Percentiles rank a stretch among this genome's conserved stretches.
Evolutionary conservation across 2,113 vertebrate genomes (phyloP).

Genomic region (Haemorhous mexicanus): DNA sequence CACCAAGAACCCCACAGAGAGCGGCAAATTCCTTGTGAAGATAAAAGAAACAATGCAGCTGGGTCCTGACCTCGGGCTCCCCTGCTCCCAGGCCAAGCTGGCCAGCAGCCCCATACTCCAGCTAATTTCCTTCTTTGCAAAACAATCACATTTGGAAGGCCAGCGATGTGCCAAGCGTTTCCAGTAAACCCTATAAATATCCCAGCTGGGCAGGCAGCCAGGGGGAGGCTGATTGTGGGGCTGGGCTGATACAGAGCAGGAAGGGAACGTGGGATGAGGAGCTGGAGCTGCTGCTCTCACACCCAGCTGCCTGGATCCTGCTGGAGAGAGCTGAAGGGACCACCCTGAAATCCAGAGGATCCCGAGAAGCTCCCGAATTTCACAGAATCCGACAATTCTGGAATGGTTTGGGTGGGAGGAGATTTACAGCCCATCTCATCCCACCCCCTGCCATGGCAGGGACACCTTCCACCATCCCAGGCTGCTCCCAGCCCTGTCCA

Average conservation of each 20-base stretch:
- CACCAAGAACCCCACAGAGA: not conserved
- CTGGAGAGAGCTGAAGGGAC: not conserved
- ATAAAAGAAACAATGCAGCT: slow-evolving; percentile 52
- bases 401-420: not conserved
- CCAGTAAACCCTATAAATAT: slow-evolving; percentile 67
- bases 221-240: slow-evolving; percentile 18
- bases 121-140: slow-evolving; percentile 57
- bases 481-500: accelerated
- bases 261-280: slow-evolving; percentile 10
- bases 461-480: accelerated
- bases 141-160: slow-evolving; percentile 45
- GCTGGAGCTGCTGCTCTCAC: not conserved
- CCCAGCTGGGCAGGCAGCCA: slow-evolving; percentile 49
- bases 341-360: not conserved
- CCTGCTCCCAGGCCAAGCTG: slow-evolving; percentile 29
- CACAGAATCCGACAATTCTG: accelerated
- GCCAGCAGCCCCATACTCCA: slow-evolving; percentile 34
- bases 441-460: not conserved
- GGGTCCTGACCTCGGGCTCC: slow-evolving; percentile 40
- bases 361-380: not conserved
- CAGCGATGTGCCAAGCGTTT: slow-evolving; percentile 48
- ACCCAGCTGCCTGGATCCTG: not conserved
- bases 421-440: accelerated
- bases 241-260: slow-evolving; percentile 26
- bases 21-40: slow-evolving; percentile 44